These are phyloP conservation scores for Tachysurus fulvidraco DNA, from an alignment of 2,113 vertebrate species.

Conservation along the genomic window DNA sequence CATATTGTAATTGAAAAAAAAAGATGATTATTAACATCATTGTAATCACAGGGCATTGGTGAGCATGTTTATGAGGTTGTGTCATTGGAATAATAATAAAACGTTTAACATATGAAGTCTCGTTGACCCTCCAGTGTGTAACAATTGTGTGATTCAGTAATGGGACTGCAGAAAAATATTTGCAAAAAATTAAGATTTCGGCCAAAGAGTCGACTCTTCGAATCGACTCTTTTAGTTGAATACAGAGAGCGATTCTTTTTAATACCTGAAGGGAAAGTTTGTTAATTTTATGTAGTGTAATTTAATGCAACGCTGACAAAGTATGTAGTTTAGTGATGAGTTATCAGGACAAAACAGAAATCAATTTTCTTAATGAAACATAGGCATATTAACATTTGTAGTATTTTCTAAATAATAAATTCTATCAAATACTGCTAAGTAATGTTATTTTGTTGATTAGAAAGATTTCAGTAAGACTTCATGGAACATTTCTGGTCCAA, in stretches of 20 bases:
- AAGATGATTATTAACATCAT: slow-evolving; percentile 76
- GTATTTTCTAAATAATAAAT: background rate
- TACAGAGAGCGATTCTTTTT: background rate
- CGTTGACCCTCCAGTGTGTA: slow-evolving; percentile 67
- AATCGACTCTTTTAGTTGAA: background rate
- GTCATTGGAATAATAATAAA: slow-evolving; percentile 62
- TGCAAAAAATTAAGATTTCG: background rate
- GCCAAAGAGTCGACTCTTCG: background rate
- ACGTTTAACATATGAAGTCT: slow-evolving; percentile 62
- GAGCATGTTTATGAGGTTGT: slow-evolving; percentile 67
- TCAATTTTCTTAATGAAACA: background rate
- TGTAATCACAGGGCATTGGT: slow-evolving; percentile 70
- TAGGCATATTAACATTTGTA: background rate
- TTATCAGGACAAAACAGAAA: slow-evolving; percentile 1
- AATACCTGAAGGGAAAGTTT: background rate
- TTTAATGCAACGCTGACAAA: background rate
- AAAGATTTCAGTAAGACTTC: background rate
- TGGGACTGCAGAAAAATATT: background rate
- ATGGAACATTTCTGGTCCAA: background rate
- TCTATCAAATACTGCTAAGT: background rate
- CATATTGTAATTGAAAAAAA: slow-evolving; percentile 74
- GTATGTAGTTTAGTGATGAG: background rate
- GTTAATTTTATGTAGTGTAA: too few relatives aligned
- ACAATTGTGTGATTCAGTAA: too few relatives aligned
- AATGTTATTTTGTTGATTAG: background rate